phyloP scores from a whole-genome alignment of 2,113 vertebrate species.

The Trachemys scripta region DNA sequence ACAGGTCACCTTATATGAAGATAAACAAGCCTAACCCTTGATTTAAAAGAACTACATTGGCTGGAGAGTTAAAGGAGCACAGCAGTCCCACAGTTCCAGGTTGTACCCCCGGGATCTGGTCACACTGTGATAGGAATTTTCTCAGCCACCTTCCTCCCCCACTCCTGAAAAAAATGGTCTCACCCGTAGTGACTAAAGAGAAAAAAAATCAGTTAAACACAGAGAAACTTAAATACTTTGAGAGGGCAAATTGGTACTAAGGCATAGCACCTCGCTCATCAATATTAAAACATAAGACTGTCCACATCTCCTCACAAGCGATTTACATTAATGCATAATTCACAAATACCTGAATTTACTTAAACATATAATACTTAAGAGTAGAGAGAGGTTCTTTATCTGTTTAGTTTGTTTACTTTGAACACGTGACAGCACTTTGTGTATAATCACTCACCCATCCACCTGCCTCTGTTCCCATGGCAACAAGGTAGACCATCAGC shows the following conservation, averaged over 20 bases:
- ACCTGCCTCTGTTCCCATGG: background rate
- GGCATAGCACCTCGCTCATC: background rate
- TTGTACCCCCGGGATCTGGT: no score
- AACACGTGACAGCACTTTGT: background rate
- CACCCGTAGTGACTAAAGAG: constrained; percentile 87
- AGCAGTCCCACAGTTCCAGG: no score
- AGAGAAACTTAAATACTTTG: background rate
- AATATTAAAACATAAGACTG: background rate
- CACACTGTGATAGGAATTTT: constrained; percentile 76
- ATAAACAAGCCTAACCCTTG: no score
- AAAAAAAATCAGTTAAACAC: background rate
- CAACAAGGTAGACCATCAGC: background rate
- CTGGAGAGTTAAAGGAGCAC: no score
- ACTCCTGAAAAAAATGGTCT: constrained; percentile 86
- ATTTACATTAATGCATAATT: no score
- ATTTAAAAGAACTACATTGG: no score
- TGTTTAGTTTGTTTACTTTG: background rate
- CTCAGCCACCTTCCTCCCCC: constrained; percentile 86
- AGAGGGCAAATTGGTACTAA: accelerated
- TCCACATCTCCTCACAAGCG: no score
- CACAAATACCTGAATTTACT: no score
- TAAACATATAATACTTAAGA: background rate
- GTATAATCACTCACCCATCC: background rate
- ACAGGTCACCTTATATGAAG: no score
- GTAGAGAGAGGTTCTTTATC: background rate